Conservation (phyloP, 2,888 invertebrate species). For the Allophyes oxyacanthae region DNA sequence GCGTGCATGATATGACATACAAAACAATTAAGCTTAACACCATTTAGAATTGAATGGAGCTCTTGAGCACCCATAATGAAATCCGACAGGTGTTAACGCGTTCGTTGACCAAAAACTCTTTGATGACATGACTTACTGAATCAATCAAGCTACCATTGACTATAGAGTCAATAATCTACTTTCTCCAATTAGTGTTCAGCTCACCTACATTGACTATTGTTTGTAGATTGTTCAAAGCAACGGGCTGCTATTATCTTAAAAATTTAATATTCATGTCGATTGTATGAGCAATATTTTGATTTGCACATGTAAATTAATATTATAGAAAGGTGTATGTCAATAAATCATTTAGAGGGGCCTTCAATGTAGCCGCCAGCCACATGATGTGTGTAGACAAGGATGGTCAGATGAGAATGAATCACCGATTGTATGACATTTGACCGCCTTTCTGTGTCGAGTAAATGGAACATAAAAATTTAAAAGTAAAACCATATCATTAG, state of each 20-base stretch:
- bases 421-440: slow-evolving; percentile 37
- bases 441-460: slow-evolving; percentile 30
- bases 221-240: slow-evolving; percentile 53
- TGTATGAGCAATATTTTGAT: slow-evolving; percentile 49
- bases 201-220: slow-evolving; percentile 60
- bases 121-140: slow-evolving; percentile 39
- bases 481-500: slow-evolving; percentile 8
- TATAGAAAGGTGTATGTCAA: slow-evolving; percentile 45
- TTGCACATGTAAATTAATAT: slow-evolving; percentile 51
- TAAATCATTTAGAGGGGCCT: slow-evolving; percentile 42
- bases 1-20: slow-evolving; percentile 1
- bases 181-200: slow-evolving; percentile 62
- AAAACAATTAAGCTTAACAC: slow-evolving; percentile 34
- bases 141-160: slow-evolving; percentile 13
- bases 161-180: slow-evolving; percentile 55
- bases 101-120: slow-evolving; percentile 30
- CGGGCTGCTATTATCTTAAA: slow-evolving; percentile 52
- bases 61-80: slow-evolving; percentile 15
- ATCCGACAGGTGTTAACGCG: slow-evolving; percentile 28
- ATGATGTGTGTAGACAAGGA: slow-evolving; percentile 24
- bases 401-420: slow-evolving; percentile 31
- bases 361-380: slow-evolving; percentile 18
- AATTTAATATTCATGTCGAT: slow-evolving; percentile 55
- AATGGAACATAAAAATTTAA: slow-evolving; percentile 21
- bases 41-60: slow-evolving; percentile 29